Conservation (phyloP, 2,888 invertebrate genomes). For the Fragum whitleyi region DNA sequence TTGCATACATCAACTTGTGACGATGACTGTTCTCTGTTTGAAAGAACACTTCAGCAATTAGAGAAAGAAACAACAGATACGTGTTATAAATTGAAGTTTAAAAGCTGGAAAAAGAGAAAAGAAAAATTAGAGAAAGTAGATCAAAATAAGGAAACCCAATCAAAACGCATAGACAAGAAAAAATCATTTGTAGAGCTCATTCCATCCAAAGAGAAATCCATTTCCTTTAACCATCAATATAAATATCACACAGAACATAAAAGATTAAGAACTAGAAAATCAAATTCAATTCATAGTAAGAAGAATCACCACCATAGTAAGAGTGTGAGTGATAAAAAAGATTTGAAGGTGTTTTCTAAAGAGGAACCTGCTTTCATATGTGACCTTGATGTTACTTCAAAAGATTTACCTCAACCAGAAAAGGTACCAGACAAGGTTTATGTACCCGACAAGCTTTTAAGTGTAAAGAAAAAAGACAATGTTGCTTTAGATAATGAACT, state of each 20-base stretch:
- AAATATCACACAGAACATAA: neutral
- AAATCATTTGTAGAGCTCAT: neutral
- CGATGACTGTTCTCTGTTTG: slow-evolving; percentile 17
- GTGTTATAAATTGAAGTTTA: slow-evolving; percentile 3
- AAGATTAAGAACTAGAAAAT: neutral
- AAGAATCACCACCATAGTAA: neutral
- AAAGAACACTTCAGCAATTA: slow-evolving; percentile 1
- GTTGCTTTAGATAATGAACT: too few species aligned
- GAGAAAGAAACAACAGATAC: slow-evolving; percentile 17
- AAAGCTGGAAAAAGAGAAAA: neutral
- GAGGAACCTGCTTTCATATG: too few species aligned
- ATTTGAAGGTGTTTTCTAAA: too few species aligned
- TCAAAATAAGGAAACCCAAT: neutral
- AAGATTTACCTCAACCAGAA: too few species aligned
- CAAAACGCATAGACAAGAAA: neutral
- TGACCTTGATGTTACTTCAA: too few species aligned
- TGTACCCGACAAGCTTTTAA: too few species aligned
- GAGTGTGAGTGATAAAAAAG: too few species aligned
- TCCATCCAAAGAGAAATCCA: neutral
- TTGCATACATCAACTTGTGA: neutral
- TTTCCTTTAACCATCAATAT: neutral
- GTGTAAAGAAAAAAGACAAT: too few species aligned
- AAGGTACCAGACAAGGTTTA: too few species aligned
- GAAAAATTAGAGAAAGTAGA: neutral
- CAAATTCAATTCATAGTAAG: neutral